Evolutionary conservation across 35 echinoderm and acorn worm species (phyloP).

Genomic region (Stichopus chloronotus): DNA sequence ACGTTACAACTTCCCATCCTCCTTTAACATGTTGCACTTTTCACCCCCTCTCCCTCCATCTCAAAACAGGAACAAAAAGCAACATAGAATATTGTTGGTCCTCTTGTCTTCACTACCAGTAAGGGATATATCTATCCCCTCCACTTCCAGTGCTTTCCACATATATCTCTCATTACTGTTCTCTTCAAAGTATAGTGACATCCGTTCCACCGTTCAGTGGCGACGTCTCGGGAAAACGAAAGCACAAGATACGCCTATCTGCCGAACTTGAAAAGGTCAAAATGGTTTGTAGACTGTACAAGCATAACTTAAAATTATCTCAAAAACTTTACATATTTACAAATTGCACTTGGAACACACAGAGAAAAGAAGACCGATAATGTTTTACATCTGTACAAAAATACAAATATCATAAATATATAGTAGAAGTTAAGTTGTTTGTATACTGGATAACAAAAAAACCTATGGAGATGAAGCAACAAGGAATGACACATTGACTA

Average conservation of each 20-base stretch:
- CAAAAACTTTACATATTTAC: constrained; percentile 40
- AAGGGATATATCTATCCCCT: too few relatives aligned
- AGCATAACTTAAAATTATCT: constrained; percentile 38
- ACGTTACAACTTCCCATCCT: too few relatives aligned
- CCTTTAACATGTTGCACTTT: too few relatives aligned
- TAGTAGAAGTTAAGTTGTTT: constrained; percentile 24
- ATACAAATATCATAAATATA: constrained; percentile 54
- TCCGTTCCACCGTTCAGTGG: not conserved
- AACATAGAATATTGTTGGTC: too few relatives aligned
- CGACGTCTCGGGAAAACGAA: not conserved
- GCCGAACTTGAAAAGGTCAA: not conserved
- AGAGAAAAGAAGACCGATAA: constrained; percentile 23
- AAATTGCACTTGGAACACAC: constrained; percentile 57
- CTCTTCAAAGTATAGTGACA: too few relatives aligned
- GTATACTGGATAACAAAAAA: constrained; percentile 38
- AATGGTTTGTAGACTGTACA: not conserved
- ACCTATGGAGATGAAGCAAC: constrained; percentile 33
- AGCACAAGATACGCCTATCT: not conserved
- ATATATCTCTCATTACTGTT: too few relatives aligned
- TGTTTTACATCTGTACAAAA: constrained; percentile 55
- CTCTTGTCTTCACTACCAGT: too few relatives aligned
- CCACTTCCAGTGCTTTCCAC: too few relatives aligned
- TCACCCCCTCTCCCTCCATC: too few relatives aligned
- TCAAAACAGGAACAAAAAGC: too few relatives aligned
- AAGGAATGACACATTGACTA: constrained; percentile 8